Evolutionary conservation across 2,888 invertebrate genomes (phyloP), one percentile per base, ranked within the genome.

Genomic region (Abrostola triplasia): DNA sequence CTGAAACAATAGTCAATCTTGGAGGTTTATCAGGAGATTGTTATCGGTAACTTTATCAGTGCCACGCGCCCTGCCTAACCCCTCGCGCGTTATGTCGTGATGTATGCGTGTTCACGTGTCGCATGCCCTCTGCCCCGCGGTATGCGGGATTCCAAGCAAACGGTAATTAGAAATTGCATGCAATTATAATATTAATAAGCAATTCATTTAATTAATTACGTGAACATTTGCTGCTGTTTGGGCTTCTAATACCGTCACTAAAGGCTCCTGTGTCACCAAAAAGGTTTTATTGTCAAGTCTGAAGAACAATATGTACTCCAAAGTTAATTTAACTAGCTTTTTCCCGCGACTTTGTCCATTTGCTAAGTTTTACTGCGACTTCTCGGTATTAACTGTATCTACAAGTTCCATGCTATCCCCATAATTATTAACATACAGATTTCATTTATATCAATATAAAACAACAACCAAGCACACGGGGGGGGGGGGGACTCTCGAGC

Each of bases 21-120:
- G n/a, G n/a, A 37, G n/a, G 6, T 35, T 58, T 52, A 54, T 59
- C 57, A 40, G 2, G 9, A 40, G 71, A 71, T 76, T 13, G 59
- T 54, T 58, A 64, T 71, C 71, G n/a, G 76, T 76, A 59, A 75
- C 50, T 64, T 44, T 64, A 76, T 71, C 76, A 62, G 58, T 48
- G 44, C 13, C 48, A 9, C 1, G 56, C 6, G 35, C 12, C 48
- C 69, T 38, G 40, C 13, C 36, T 42, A n/a, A 13, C 64, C 49
- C 65, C 36, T 8, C 11, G 56, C 5, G 36, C 44, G n/a, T 12
- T 12, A 24, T 54, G 24, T 48, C 51, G 56, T 24, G 6, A 12
- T 40, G 42, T 11, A 64, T 12, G 58, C 59, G 52, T 37, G 36
- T n/a, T 42, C 48, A n/a, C n/a, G 70, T 70, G 69, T 67, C 68